A percentile compares a stretch with the other conserved stretches of the same genome.
phyloP scores from a whole-genome alignment of 2,797 vertebrate genomes.

The Molossus molossus region DNA sequence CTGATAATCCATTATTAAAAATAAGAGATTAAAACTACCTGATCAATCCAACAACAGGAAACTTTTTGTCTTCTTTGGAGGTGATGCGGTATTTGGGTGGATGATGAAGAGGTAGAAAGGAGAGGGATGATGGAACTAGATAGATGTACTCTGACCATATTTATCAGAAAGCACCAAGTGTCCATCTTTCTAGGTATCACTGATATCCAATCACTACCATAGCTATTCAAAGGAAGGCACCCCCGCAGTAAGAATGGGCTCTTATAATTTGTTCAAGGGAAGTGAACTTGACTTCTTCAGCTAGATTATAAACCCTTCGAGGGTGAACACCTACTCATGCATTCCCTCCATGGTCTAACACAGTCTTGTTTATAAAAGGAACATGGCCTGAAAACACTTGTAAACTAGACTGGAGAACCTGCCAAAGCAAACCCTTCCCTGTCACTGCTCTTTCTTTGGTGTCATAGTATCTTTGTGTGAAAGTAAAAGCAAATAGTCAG shows the following conservation, averaged over 20 bases:
- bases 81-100: background rate
- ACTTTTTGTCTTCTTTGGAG: background rate
- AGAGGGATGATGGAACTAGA: background rate
- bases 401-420: conserved; percentile 32
- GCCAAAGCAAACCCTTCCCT: conserved; percentile 31
- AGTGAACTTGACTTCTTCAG: background rate
- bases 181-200: background rate
- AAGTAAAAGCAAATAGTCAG: conserved; percentile 66
- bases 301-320: background rate
- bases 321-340: conserved; percentile 11
- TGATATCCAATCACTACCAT: background rate
- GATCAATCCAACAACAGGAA: background rate
- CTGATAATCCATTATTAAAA: background rate
- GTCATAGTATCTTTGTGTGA: conserved; percentile 63
- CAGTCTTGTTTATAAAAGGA: conserved; percentile 62
- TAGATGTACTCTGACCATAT: background rate
- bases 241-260: background rate
- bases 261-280: conserved; percentile 52
- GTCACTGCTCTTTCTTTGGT: background rate
- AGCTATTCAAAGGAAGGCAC: background rate
- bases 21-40: background rate
- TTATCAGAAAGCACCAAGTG: background rate
- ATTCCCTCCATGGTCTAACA: conserved; percentile 30
- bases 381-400: conserved; percentile 45
- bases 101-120: background rate